Conservation (phyloP, 2,113 vertebrate species). For the Rhea pennata region DNA sequence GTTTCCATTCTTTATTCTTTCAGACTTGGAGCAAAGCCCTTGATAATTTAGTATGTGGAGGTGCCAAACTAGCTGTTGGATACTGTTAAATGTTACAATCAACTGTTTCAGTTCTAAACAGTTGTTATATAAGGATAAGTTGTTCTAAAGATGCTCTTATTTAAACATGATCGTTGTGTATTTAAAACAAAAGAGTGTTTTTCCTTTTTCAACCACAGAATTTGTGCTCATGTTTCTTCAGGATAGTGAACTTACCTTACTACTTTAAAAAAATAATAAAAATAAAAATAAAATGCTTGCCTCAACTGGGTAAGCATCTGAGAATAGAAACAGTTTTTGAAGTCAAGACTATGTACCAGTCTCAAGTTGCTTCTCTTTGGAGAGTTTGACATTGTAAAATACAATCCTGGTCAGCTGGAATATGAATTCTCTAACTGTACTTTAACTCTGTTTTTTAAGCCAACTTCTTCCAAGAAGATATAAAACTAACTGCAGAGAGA, state of each 20-base stretch:
- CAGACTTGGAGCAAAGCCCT: background rate
- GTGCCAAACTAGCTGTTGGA: background rate
- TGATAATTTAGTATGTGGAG: background rate
- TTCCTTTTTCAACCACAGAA: background rate
- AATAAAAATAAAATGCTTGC: background rate
- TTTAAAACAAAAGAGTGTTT: background rate
- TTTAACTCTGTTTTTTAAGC: background rate
- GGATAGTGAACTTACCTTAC: background rate
- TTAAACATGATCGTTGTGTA: too few species aligned
- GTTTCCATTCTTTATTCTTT: background rate
- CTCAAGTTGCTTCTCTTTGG: background rate
- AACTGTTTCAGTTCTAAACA: background rate
- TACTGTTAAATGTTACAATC: rapidly evolving
- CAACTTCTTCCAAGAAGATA: background rate
- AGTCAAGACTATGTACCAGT: rapidly evolving
- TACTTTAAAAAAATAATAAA: background rate
- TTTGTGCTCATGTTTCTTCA: background rate
- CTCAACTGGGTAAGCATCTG: background rate
- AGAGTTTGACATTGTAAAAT: background rate
- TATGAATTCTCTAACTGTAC: background rate
- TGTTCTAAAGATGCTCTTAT: background rate
- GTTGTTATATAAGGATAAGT: background rate
- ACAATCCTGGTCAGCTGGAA: background rate
- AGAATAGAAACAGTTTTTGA: background rate
- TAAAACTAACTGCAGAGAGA: background rate